phyloP scores from a whole-genome alignment of 2,797 vertebrate species.

The Heteromormyrus szaboi region DNA sequence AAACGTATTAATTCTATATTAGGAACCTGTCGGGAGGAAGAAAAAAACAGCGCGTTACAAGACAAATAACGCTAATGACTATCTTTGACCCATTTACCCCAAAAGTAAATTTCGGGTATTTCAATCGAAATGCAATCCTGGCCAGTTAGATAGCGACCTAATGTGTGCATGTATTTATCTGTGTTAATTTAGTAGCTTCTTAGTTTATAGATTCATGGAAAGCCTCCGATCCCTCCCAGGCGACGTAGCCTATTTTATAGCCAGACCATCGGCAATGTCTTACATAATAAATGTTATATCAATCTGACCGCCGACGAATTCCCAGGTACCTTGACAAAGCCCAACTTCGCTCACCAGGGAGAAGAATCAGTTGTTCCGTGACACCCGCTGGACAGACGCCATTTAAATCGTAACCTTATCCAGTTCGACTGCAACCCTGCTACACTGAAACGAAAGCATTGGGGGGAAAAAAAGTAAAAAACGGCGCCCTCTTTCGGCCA shows the following conservation, averaged over 20 bases:
- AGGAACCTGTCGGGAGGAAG: not conserved
- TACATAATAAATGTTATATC: not conserved
- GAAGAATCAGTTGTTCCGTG: not conserved
- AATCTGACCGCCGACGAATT: not conserved
- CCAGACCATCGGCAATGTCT: not conserved
- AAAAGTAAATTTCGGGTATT: not conserved
- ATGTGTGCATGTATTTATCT: not conserved
- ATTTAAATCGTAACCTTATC: not conserved
- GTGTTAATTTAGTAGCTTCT: not conserved
- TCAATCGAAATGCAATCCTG: not conserved
- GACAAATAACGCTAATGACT: not conserved
- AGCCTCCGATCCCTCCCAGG: not conserved
- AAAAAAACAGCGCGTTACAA: not conserved
- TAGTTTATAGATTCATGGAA: not conserved
- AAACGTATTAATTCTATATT: not conserved
- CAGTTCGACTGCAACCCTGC: not conserved
- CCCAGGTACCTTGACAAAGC: not conserved
- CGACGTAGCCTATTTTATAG: not conserved
- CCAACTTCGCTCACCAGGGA: not conserved
- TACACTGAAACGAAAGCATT: not conserved
- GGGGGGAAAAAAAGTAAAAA: not conserved
- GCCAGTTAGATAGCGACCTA: not conserved
- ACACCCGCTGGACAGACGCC: not conserved
- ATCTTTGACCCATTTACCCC: not conserved
- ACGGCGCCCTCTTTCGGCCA: not conserved